These are phyloP conservation scores for Amazona guildingii DNA, from an alignment of 2,113 vertebrate genomes.

Conservation along the genomic window DNA sequence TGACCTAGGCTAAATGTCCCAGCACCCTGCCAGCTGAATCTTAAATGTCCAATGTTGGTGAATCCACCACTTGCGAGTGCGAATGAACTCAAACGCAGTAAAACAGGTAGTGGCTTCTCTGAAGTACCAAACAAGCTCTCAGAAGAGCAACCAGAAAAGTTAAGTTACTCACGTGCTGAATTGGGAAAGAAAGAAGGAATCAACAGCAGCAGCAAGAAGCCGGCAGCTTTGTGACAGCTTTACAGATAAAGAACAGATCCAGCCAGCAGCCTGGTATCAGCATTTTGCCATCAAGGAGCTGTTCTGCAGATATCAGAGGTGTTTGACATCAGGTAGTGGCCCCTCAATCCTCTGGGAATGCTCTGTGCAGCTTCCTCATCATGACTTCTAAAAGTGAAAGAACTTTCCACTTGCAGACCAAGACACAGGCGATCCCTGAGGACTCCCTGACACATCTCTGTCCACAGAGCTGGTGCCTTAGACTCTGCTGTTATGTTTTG, in stretches of 20 bases:
- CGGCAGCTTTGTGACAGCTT: too few species aligned
- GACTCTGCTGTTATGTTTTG: fast-evolving
- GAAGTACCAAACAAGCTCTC: not conserved
- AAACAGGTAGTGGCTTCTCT: fast-evolving
- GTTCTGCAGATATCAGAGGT: not conserved
- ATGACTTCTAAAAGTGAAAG: not conserved
- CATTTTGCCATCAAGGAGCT: not conserved
- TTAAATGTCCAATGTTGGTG: not conserved
- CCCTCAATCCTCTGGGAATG: not conserved
- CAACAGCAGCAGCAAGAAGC: not conserved
- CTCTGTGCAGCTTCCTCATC: not conserved
- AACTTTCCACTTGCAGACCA: not conserved
- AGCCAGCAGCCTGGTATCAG: not conserved
- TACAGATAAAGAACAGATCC: not conserved
- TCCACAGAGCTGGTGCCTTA: not conserved
- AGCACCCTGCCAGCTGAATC: not conserved
- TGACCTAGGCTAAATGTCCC: not conserved
- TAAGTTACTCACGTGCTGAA: not conserved
- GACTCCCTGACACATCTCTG: not conserved
- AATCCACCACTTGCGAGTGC: not conserved
- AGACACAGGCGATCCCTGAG: fast-evolving
- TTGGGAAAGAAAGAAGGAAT: fast-evolving
- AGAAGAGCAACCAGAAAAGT: too few species aligned
- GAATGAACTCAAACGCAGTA: not conserved
- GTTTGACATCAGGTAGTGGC: not conserved